Conservation (phyloP, 1,140 invertebrate genomes). For the Muscidifurax raptorellus region DNA sequence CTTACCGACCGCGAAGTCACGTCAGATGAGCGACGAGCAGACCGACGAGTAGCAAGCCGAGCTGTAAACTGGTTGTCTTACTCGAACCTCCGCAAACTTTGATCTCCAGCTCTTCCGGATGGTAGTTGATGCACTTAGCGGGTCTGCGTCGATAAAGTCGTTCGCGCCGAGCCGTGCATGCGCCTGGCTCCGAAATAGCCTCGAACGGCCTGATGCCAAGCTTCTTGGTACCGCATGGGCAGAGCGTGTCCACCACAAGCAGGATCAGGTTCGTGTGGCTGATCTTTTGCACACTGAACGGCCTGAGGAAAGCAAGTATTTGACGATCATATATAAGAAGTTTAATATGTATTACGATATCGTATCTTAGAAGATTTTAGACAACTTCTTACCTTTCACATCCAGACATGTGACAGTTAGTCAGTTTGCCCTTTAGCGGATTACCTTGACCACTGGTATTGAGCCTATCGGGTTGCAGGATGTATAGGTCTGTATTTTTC, state of each 20-base stretch:
- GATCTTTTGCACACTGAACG: constrained; percentile 95
- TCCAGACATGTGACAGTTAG: constrained; percentile 91
- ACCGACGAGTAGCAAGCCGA: constrained; percentile 55
- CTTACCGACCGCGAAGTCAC: constrained; percentile 60
- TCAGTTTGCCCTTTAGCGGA: constrained; percentile 90
- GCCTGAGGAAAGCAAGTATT: constrained; percentile 76
- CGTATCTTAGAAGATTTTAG: too few species aligned
- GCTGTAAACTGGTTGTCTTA: constrained; percentile 40
- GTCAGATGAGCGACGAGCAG: constrained; percentile 58
- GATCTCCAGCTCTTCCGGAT: constrained; percentile 89
- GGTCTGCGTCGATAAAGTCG: constrained; percentile 82
- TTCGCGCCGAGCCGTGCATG: constrained; percentile 77
- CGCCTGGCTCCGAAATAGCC: constrained; percentile 72
- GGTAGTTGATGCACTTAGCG: constrained; percentile 90
- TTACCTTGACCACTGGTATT: constrained; percentile 86
- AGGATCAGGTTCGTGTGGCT: constrained; percentile 93
- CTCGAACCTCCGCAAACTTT: constrained; percentile 78
- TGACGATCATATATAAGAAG: background rate
- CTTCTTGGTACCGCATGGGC: constrained; percentile 90
- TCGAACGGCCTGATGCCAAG: constrained; percentile 88
- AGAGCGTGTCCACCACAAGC: constrained; percentile 91
- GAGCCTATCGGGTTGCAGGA: constrained; percentile 86
- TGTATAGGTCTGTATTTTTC: constrained; percentile 90
- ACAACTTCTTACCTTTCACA: constrained; percentile 85
- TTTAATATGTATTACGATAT: too few species aligned